Base-by-base conservation (phyloP, 2,888 invertebrate species). In the Papilio demoleus region DNA sequence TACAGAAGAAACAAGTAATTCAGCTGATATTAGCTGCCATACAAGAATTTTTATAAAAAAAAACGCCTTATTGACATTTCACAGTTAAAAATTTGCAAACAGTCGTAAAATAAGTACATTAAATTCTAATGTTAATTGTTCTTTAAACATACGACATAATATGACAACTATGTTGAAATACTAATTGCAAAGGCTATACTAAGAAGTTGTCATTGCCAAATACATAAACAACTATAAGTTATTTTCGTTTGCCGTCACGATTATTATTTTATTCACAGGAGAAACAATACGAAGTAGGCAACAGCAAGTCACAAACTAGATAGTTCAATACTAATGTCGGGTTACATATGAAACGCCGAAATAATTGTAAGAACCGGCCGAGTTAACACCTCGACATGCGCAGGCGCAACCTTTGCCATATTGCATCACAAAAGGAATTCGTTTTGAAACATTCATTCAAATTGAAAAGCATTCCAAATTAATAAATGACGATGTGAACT, bases 391-490 rank as follows among this genome's bases (percentile, higher is more conserved):
- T 47, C 24, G 22, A 68, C 45, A 58, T 38, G 56, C 31, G 38
- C 27, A 45, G 45, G 58, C 62, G 36, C 63, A 58, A 64, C 63
- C 68, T 59, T 58, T 68, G 68, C 68, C 63, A 68, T 68, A 68
- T 68, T 68, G 63, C 58, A 27, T 59, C 47, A 68, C 19, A 64
- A 64, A 64, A 59, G 68, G 68, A 64, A 67, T 64, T 58, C 47
- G 45, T 68, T 45, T 47, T 38, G 63, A 68, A 68, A 67, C 62
- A 36, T 62, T 24, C 53, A 17, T 42, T 45, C 53, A 45, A 56
- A 64, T 68, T 64, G 63, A 68, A 64, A 56, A 47, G 58, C 63
- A 67, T 62, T 62, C 36, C 67, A 42, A 56, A 53, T 53, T 34
- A 58, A 36, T 63, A 22, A 68, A 45, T 42, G 56, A 62, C 22